Base-by-base conservation (phyloP, 2,888 invertebrate species). In the Acronicta leporina region DNA sequence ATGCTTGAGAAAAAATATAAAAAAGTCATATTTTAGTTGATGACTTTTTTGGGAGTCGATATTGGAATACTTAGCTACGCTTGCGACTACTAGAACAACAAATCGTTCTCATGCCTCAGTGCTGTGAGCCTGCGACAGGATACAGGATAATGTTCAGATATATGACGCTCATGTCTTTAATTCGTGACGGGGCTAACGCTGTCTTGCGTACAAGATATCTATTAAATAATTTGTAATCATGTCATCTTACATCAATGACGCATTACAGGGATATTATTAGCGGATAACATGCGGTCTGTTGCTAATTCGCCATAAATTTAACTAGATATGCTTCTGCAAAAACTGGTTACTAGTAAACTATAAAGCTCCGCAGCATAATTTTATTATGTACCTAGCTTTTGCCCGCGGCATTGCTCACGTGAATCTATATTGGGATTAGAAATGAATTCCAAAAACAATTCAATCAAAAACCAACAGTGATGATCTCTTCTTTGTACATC, bases 141-240 rank as follows among this genome's bases (percentile, higher is more conserved):
- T 38, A 14, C 41, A 53, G 71, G 70, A 66, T 66, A 63, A 25
- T 4, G 16, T 14, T 7, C 13, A 7, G 5, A 7, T 10, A 7
- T 3, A 68, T 65, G 64, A 70, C 65, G 65, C 42, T 42, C 8
- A 35, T 40, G 3, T n/a, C n/a, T 16, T n/a, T 33, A 9, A 48
- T 16, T 14, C 33, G 9, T 48, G 33, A 40, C 42, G 7, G 15
- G 14, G 25, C 38, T 40, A 11, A 33, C 16, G 33, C 1, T 6
- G 14, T 20, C 13, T 42, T 54, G 30, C 64, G 56, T 38, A 50
- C 4, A 33, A 38, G 33, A 27, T 41, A 51, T 35, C 41, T 38
- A 42, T 63, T 35, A 50, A 47, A 54, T 42, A 44, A 56, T 64
- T 64, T 44, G 56, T 64, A 64, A 67, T 71, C 50, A 47, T 13